phyloP scores from a whole-genome alignment of 2,113 vertebrate genomes.

The Numida meleagris region DNA sequence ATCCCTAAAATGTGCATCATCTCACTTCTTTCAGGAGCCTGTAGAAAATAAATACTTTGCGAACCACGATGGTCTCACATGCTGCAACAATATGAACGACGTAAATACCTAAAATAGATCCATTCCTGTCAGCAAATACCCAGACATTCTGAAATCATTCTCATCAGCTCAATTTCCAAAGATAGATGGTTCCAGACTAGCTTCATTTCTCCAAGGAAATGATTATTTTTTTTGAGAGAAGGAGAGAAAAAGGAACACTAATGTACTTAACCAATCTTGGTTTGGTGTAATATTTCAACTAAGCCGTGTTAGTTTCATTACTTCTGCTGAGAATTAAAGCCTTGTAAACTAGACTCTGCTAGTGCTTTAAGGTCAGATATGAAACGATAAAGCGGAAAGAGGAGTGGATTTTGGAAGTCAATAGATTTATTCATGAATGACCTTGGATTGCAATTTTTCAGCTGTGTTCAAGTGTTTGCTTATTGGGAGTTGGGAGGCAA shows the following conservation, averaged over 20 bases:
- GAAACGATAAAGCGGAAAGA: background rate
- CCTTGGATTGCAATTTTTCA: slow-evolving; percentile 11
- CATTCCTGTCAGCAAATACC: slow-evolving; percentile 59
- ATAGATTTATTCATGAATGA: background rate
- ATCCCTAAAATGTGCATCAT: background rate
- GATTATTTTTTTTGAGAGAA: background rate
- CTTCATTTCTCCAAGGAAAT: slow-evolving; percentile 32
- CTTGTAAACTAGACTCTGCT: slow-evolving; percentile 4
- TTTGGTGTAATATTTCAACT: background rate
- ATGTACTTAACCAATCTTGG: slow-evolving; percentile 32
- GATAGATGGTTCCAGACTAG: slow-evolving; percentile 57
- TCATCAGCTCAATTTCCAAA: slow-evolving; percentile 59
- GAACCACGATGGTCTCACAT: background rate
- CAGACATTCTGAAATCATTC: slow-evolving; percentile 51
- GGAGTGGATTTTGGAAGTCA: background rate
- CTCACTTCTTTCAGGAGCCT: background rate
- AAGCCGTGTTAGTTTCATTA: slow-evolving; percentile 6
- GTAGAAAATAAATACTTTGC: background rate
- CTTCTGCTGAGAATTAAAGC: background rate
- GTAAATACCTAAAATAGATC: slow-evolving; percentile 57
- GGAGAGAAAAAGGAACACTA: background rate
- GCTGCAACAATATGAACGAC: slow-evolving; percentile 33
- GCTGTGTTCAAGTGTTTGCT: background rate
- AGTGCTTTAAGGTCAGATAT: background rate
- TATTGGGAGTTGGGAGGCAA: background rate